These are phyloP conservation scores for Rhodeus uyekii DNA, from an alignment of 2,797 vertebrate species.

Conservation along the genomic window DNA sequence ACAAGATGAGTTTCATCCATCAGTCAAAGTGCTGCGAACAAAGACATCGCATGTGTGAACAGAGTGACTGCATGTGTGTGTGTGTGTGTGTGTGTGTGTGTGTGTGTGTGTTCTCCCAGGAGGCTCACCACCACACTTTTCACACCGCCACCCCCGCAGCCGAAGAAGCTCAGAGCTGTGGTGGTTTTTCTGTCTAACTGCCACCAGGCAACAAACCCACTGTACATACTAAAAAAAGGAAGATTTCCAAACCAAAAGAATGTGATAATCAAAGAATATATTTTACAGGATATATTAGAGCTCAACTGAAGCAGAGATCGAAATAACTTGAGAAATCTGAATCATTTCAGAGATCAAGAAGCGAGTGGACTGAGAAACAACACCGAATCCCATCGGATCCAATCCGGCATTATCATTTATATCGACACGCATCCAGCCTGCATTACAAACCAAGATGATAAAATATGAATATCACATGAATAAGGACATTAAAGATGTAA, in stretches of 20 bases:
- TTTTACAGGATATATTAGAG: too few relatives aligned
- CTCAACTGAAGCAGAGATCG: too few relatives aligned
- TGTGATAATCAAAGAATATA: too few relatives aligned
- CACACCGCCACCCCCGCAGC: constrained; percentile 59
- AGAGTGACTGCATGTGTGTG: constrained; percentile 9
- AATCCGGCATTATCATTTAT: background rate
- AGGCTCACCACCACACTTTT: constrained; percentile 55
- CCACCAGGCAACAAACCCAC: constrained; percentile 36
- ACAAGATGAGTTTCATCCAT: constrained; percentile 42
- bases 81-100: constrained; percentile 11
- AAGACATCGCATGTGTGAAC: constrained; percentile 44
- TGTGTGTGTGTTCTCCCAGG: constrained; percentile 36
- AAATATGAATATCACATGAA: too few relatives aligned
- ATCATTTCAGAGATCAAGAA: constrained; percentile 9
- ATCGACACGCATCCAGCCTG: background rate
- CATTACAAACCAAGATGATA: too few relatives aligned
- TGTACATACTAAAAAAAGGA: constrained; percentile 4
- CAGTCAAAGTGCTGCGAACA: constrained; percentile 52
- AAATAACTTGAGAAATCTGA: background rate
- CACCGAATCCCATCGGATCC: background rate
- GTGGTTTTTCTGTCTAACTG: constrained; percentile 43
- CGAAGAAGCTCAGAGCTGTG: constrained; percentile 44
- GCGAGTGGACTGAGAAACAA: background rate
- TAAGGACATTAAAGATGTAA: too few relatives aligned
- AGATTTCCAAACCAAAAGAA: background rate